Conservation (phyloP, 2,113 vertebrate genomes). For the Scomber colias region DNA sequence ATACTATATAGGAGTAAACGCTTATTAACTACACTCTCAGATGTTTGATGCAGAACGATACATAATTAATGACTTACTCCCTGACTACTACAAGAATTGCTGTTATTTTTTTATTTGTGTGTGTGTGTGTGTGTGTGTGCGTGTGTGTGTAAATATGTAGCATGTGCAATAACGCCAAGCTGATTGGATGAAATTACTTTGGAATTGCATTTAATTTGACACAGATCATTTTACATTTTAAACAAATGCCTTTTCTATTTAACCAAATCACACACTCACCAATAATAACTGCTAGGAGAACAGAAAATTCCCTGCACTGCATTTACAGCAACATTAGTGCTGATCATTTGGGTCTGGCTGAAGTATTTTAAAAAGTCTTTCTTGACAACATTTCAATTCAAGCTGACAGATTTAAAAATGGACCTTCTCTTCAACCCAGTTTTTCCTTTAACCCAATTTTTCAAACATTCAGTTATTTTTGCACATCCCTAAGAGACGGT, state of each 20-base stretch:
- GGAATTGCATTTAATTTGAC: slow-evolving; percentile 40
- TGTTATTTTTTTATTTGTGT: neutral
- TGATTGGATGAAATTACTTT: slow-evolving; percentile 33
- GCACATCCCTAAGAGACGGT: slow-evolving; percentile 71
- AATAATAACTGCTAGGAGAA: slow-evolving; percentile 19
- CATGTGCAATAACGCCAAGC: slow-evolving; percentile 13
- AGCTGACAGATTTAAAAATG: slow-evolving; percentile 66
- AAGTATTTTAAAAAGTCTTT: slow-evolving; percentile 44
- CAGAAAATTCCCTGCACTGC: slow-evolving; percentile 16
- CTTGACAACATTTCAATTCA: slow-evolving; percentile 49
- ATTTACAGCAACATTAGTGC: slow-evolving; percentile 61
- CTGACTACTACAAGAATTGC: slow-evolving; percentile 9
- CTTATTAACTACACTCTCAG: neutral
- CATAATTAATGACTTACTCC: neutral
- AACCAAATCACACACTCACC: slow-evolving; percentile 25
- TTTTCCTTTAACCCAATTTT: slow-evolving; percentile 78
- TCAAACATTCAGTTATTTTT: slow-evolving; percentile 75
- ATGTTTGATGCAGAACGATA: slow-evolving; percentile 1
- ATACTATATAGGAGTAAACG: slow-evolving; percentile 2
- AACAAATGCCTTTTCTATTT: slow-evolving; percentile 31
- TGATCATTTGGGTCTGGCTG: slow-evolving; percentile 49
- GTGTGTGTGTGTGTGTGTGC: too few species aligned
- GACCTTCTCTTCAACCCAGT: slow-evolving; percentile 72
- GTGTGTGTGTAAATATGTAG: slow-evolving; percentile 4
- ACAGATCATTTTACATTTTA: slow-evolving; percentile 56